phyloP scores from a whole-genome alignment of 2,888 invertebrate genomes.

The Sminthurides aquaticus region DNA sequence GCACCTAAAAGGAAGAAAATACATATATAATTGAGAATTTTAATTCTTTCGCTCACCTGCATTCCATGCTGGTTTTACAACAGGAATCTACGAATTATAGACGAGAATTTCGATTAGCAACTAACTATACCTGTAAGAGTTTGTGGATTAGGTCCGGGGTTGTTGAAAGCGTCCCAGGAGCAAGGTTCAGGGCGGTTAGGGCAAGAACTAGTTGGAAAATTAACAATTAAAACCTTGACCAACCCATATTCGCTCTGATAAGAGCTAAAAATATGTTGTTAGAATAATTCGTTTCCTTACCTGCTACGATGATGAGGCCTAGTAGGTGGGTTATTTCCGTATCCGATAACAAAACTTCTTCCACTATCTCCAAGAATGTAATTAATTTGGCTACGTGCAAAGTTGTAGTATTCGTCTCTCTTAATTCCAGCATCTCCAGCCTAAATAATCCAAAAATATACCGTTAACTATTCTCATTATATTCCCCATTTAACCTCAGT shows the following conservation, averaged over 20 bases:
- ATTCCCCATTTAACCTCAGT: too few species aligned
- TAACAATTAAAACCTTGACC: too few species aligned
- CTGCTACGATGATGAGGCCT: conserved; percentile 54
- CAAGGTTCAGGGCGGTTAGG: conserved; percentile 51
- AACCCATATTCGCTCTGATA: too few species aligned
- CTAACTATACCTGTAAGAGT: conserved; percentile 46
- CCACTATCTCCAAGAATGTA: conserved; percentile 54
- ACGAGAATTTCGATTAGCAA: neutral
- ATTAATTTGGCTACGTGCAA: conserved; percentile 54
- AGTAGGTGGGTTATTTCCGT: conserved; percentile 52
- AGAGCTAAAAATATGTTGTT: too few species aligned
- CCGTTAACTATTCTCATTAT: too few species aligned
- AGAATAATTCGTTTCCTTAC: conserved; percentile 41
- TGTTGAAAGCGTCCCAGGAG: conserved; percentile 50
- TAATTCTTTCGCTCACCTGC: too few species aligned
- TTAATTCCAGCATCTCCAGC: conserved; percentile 48
- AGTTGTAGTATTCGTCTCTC: conserved; percentile 48
- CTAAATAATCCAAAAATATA: too few species aligned
- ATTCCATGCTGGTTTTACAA: too few species aligned
- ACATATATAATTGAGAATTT: too few species aligned
- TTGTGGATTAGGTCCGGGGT: conserved; percentile 51
- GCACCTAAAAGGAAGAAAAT: conserved; percentile 47
- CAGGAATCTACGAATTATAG: too few species aligned
- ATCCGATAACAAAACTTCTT: conserved; percentile 54
- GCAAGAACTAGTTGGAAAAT: conserved; percentile 49